These are phyloP conservation scores for Spizaetus ornatus DNA, from an alignment of 2,113 vertebrate genomes.

Conservation along the genomic window DNA sequence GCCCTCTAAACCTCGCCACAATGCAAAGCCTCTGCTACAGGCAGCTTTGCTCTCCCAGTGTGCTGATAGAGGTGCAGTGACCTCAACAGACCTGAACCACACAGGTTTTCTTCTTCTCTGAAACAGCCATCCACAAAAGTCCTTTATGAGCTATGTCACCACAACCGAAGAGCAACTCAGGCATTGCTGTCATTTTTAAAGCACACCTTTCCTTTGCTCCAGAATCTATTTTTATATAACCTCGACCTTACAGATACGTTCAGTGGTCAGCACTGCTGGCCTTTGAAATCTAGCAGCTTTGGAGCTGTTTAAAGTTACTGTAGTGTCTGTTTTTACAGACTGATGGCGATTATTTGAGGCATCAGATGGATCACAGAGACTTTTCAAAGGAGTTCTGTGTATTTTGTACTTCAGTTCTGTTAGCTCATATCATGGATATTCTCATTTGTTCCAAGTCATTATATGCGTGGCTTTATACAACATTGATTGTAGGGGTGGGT, in stretches of 20 bases:
- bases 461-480: not conserved
- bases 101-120: not conserved
- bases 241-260: accelerated
- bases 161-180: not conserved
- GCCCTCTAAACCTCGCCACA: not conserved
- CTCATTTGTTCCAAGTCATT: not conserved
- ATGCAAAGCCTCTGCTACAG: not conserved
- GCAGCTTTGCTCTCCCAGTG: not conserved
- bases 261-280: not conserved
- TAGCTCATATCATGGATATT: not conserved
- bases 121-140: not conserved
- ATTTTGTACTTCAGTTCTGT: not conserved
- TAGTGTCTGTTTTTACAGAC: not conserved
- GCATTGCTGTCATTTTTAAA: not conserved
- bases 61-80: not conserved
- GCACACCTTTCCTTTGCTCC: not conserved
- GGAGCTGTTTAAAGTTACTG: not conserved
- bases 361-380: not conserved
- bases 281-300: not conserved
- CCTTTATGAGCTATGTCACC: not conserved
- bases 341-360: not conserved
- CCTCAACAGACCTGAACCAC: not conserved
- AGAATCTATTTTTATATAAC: not conserved
- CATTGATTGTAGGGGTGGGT: not conserved
- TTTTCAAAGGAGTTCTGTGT: not conserved